Base-by-base conservation (phyloP, 30 jellyfish, hydroid and myxozoan species). In the Aurelia aurita complex sp. Pacific region DNA sequence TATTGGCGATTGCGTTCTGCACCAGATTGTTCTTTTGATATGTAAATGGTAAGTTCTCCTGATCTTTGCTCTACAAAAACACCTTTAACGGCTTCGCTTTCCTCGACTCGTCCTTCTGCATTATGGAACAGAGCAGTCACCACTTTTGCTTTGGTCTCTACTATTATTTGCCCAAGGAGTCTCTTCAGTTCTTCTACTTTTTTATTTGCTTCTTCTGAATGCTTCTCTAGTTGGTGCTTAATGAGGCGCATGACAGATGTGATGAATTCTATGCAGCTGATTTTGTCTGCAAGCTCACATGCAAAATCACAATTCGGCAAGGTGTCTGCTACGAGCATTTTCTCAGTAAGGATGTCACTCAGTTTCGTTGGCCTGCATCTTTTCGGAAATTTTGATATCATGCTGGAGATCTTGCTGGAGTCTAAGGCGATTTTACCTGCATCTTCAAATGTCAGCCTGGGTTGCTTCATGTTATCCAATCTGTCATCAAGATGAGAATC, bases 401-500 rank as follows among this genome's bases (percentile, higher is more conserved):
- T 60, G 9, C 11, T 52, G 2, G 70, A 61, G 15, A 61, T 61
- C 36, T 61, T 61, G 32, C 36, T 23, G 57, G 57, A 9, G 15
- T 46, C 57, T 0, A 46, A 46, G 32, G 34, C 70, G 14, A 3
- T 61, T 17, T 17, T 61, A 61, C 67, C 55, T 15, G 40, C 80
- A 19, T 65, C 86, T 12, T 69, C 78, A 10, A 68, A 32, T 17
- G 33, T 19, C 13, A 90, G 35, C 16, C 88, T 59, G 10, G 92
- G 96, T 34, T 64, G 42, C 18, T 69, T 60, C 32, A 90, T 69
- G 11, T 70, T 71, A 12, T 54, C 43, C 76, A 90, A 40, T 52
- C 97, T 36, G 1, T 67, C 77, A 67, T 74, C 92, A 11, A 66
- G 36, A 18, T 78, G 90, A 12, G 32, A 17, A 62, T 90, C 97